Conservation (phyloP, 1,140 invertebrate species). For the Panagrolaimus sp. region DNA sequence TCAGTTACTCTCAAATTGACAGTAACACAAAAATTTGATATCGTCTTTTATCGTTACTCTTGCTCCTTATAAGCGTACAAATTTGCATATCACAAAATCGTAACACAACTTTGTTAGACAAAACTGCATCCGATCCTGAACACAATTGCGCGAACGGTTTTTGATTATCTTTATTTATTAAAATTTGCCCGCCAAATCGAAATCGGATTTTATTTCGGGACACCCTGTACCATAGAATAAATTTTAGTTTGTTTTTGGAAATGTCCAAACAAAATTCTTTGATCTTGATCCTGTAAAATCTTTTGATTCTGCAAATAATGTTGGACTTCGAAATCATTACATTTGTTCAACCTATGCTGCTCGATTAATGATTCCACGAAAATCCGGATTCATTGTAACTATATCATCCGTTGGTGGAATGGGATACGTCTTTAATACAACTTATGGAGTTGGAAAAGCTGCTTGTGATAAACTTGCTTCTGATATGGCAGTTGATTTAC, state of each 20-base stretch:
- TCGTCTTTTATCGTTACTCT: too few species aligned
- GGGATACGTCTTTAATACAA: constrained; percentile 61
- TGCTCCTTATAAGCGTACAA: too few species aligned
- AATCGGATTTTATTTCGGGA: too few species aligned
- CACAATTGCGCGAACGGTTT: too few species aligned
- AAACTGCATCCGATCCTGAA: too few species aligned
- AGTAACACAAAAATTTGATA: too few species aligned
- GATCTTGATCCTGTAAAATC: constrained; percentile 52
- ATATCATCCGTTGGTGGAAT: constrained; percentile 63
- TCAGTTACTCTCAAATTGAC: too few species aligned
- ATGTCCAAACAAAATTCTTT: constrained; percentile 58
- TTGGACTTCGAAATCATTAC: constrained; percentile 63
- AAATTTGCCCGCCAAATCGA: too few species aligned
- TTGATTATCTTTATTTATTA: too few species aligned
- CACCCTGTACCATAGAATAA: too few species aligned
- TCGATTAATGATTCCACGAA: constrained; percentile 60
- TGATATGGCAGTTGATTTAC: constrained; percentile 61
- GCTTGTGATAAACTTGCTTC: constrained; percentile 61
- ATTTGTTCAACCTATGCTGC: constrained; percentile 62
- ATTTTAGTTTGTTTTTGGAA: constrained; percentile 7
- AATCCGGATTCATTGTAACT: constrained; percentile 62
- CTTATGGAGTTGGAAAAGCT: constrained; percentile 52
- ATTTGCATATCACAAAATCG: too few species aligned
- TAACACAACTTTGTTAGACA: too few species aligned
- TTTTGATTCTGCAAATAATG: constrained; percentile 62